Percentiles rank a stretch among this genome's conserved stretches.
These are phyloP conservation scores for Nemurella pictetii DNA, from an alignment of 2,888 invertebrate genomes.

Conservation along the genomic window DNA sequence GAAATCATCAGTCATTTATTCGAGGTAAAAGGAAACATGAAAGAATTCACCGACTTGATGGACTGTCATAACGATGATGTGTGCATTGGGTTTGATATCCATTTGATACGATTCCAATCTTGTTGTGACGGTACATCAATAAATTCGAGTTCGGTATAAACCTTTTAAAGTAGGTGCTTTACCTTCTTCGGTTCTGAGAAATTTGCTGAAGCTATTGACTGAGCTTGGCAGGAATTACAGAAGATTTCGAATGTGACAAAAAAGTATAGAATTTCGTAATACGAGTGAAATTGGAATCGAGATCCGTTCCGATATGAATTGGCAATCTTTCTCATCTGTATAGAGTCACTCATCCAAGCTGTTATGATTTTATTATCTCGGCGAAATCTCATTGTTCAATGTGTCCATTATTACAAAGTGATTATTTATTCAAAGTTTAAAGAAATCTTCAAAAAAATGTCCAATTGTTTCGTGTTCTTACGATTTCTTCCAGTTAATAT, in stretches of 20 bases:
- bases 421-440: conserved; percentile 3
- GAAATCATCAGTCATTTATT: conserved; percentile 26
- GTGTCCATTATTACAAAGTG: conserved; percentile 1
- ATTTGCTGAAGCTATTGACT: too few relatives aligned
- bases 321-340: conserved; percentile 2
- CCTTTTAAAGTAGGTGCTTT: too few relatives aligned
- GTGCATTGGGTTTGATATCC: background rate
- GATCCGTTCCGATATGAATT: conserved; percentile 9
- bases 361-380: conserved; percentile 4
- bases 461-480: conserved; percentile 16
- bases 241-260: background rate
- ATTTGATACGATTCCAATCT: background rate
- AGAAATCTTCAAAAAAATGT: conserved; percentile 22
- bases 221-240: too few relatives aligned
- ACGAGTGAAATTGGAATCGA: background rate
- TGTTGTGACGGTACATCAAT: background rate
- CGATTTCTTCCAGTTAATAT: conserved; percentile 19
- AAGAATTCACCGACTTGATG: background rate
- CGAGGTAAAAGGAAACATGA: background rate
- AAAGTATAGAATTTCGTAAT: background rate
- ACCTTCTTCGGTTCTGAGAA: too few relatives aligned
- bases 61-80: background rate
- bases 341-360: background rate
- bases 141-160: too few relatives aligned
- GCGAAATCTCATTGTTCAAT: conserved; percentile 5